Base-by-base conservation (phyloP, 2,797 vertebrate genomes). In the Numenius phaeopus region DNA sequence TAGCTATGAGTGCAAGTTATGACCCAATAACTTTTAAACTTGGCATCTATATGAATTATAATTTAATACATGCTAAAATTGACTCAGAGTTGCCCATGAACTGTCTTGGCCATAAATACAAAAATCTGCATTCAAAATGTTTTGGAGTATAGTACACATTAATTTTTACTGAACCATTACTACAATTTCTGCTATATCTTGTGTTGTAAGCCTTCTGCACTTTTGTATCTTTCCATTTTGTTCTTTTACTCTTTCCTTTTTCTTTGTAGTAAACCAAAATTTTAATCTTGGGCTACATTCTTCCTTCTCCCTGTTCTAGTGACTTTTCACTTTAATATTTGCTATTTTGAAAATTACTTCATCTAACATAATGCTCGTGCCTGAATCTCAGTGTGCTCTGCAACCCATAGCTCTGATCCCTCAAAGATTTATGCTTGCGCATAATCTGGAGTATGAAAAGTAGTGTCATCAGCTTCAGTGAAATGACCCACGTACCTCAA, bases 11-110 rank as follows among this genome's bases (percentile, higher is more conserved):
- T 64, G 64, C 78, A 97, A 89, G 87, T 96, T 95, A 76, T 55
- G 71, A 91, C 83, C 78, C 54, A 62, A 40, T 77, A 89, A 82
- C 39, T 89, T 96, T 93, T 87, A 96, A 95, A 98, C 97, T 34
- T 94, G 87, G 73, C 80, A 90, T 91, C 94, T 96, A 49, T 42
- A n/a, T 81, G 71, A 94, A 97, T 97, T 95, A 92, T 81, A 82
- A 96, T 97, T 95, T 97, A 97, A 97, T 95, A 92, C 88, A 94
- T 89, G 77, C 91, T 93, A 87, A 91, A 87, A 95, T 21, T 83
- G 93, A 94, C 95, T 89, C 81, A 70, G 91, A 76, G 69, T 64
- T 90, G 79, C 80, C 87, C 72, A 76, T 79, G 55, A 95, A 72
- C 52, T 44, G 13, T 66, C 88, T 89, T 70, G 54, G 72, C 67